Conservation (phyloP, 2,797 vertebrate species). For the Enteromius anoplus region DNA sequence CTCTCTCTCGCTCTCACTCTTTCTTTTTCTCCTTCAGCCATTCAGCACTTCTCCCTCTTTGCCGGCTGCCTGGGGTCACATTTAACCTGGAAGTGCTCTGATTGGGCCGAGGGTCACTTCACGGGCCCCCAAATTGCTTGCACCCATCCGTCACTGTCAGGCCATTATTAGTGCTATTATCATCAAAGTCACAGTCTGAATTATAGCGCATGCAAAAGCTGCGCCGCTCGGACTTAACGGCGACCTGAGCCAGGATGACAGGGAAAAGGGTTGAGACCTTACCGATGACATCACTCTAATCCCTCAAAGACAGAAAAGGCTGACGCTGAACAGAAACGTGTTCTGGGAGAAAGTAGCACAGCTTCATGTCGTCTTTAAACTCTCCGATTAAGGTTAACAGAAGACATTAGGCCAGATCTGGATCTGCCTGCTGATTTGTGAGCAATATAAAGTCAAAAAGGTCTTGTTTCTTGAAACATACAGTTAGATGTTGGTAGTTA, state of each 20-base stretch:
- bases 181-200: conserved; percentile 65
- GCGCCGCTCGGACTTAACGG: conserved; percentile 51
- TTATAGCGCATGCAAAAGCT: conserved; percentile 62
- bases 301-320: conserved; percentile 59
- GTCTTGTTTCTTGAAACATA: background rate
- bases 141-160: conserved; percentile 67
- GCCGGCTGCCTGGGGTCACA: conserved; percentile 63
- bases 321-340: conserved; percentile 53
- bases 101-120: conserved; percentile 66
- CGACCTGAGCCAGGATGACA: conserved; percentile 60
- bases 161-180: conserved; percentile 66
- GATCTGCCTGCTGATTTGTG: background rate
- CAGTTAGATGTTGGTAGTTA: background rate
- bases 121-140: conserved; percentile 54
- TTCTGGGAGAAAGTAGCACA: conserved; percentile 47
- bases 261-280: conserved; percentile 60
- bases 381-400: conserved; percentile 24
- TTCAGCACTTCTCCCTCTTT: conserved; percentile 57
- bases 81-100: conserved; percentile 68
- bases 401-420: conserved; percentile 13
- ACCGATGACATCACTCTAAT: conserved; percentile 64
- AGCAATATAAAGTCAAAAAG: background rate
- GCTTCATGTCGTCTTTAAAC: conserved; percentile 31
- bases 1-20: conserved; percentile 21
- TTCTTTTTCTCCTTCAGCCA: conserved; percentile 41